Percentiles rank a stretch among this genome's conserved stretches.
These are phyloP conservation scores for Panthera tigris DNA, from an alignment of 2,113 vertebrate species.

Conservation along the genomic window DNA sequence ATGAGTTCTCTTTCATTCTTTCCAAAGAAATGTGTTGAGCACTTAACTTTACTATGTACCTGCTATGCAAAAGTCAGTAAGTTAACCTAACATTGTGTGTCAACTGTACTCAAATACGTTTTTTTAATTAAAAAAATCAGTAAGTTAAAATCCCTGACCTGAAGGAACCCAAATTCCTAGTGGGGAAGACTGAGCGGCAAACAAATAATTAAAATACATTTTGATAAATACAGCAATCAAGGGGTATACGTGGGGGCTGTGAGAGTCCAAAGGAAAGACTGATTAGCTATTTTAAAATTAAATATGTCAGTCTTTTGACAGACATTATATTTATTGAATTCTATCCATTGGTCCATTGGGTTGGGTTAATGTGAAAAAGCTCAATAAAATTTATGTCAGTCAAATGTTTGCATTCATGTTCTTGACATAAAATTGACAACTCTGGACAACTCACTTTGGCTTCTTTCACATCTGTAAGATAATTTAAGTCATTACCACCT, in stretches of 20 bases:
- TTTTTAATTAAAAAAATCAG: not conserved
- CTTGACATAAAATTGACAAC: not conserved
- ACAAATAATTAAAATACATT: conserved; percentile 67
- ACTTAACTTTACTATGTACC: not conserved
- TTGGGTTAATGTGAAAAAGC: conserved; percentile 50
- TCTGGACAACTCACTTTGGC: not conserved
- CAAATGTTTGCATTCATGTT: conserved; percentile 31
- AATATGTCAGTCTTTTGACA: conserved; percentile 68
- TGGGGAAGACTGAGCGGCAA: conserved; percentile 45
- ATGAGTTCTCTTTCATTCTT: not conserved
- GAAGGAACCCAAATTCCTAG: conserved; percentile 22
- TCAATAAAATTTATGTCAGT: conserved; percentile 66
- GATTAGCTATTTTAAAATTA: conserved; percentile 71
- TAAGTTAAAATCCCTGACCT: conserved; percentile 56
- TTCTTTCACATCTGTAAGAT: not conserved
- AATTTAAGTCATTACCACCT: not conserved
- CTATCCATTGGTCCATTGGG: conserved; percentile 42
- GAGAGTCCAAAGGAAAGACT: conserved; percentile 37
- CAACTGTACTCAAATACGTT: not conserved
- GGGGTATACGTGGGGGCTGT: not conserved
- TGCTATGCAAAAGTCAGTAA: not conserved
- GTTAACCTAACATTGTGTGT: not conserved
- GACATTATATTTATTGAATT: conserved; percentile 68
- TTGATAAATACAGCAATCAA: conserved; percentile 69
- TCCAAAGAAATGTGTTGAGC: not conserved